Base-by-base conservation (phyloP, 53 echinoderm and acorn worm genomes). In the Pentamera pediparva region DNA sequence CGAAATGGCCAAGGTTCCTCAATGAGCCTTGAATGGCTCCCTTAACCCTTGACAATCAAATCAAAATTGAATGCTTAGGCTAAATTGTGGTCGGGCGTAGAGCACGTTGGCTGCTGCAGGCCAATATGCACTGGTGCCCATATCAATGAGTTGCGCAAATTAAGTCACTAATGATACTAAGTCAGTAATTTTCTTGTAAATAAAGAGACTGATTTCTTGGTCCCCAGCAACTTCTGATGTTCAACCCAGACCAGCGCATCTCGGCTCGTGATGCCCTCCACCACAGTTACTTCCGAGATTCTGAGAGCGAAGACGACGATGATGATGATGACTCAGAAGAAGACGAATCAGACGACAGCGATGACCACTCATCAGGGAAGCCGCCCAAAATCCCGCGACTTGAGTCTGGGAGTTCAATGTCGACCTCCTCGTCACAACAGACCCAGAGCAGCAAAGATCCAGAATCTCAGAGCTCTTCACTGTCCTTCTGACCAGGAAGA, bases 211-310 rank as follows among this genome's bases (percentile, higher is more conserved):
- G n/a, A n/a, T n/a, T n/a, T n/a, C n/a, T 25, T 65, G 20, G 33
- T 20, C 27, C 43, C 37, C 81, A 93, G 93, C 59, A 72, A 41
- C 77, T 93, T 74, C 76, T 93, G 47, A 52, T 35, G n/a, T 93
- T 93, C 63, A 67, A 81, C 39, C 89, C 89, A 21, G 81, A 84
- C 30, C 56, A 56, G 55, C 77, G 93, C 36, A 81, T 89, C 22
- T 86, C 78, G 6, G 93, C 93, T 5, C 35, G 79, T 0, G 69
- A 89, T 20, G 72, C 89, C 28, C 69, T 93, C 17, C 37, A 69
- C 18, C 89, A 93, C 51, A 48, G 81, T 36, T 93, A 84, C 85
- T 86, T 93, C 50, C 51, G 33, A 35, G 75, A 76, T n/a, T 15
- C 64, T 35, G 78, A 84, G 5, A 61, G 58, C 29, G 84, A 84